phyloP scores from a whole-genome alignment of 1,140 invertebrate genomes.

The Pectinophora gossypiella region DNA sequence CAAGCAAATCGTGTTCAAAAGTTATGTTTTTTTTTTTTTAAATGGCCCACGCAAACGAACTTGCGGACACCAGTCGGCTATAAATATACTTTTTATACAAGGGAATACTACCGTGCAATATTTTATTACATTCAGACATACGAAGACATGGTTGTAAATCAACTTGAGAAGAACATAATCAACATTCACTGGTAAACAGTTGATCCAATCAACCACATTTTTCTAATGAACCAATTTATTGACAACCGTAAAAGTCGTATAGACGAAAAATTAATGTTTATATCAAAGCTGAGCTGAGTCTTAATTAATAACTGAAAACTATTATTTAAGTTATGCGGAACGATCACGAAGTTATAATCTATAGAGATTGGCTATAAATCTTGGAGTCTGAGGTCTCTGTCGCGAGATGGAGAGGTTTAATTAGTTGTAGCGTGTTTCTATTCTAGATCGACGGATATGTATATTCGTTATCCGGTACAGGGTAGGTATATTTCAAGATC shows the following conservation, averaged over 20 bases:
- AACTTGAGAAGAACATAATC: background rate
- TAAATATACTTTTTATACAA: background rate
- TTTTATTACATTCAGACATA: background rate
- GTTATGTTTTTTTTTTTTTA: no score
- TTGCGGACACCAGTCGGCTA: background rate
- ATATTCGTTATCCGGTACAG: constrained; percentile 36
- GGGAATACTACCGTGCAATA: background rate
- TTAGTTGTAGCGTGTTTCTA: constrained; percentile 38
- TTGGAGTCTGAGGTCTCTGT: constrained; percentile 1
- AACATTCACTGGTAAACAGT: background rate
- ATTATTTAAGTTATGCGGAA: constrained; percentile 9
- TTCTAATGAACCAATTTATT: constrained; percentile 55
- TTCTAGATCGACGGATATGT: constrained; percentile 41
- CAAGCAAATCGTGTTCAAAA: no score
- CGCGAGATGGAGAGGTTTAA: constrained; percentile 37
- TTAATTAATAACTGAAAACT: constrained; percentile 26
- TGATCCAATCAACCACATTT: constrained; percentile 43
- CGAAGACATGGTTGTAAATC: background rate
- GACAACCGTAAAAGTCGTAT: constrained; percentile 56
- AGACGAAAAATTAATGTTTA: constrained; percentile 47
- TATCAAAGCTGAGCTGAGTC: constrained; percentile 27
- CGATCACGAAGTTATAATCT: constrained; percentile 11
- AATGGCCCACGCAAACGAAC: no score
- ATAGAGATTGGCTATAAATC: constrained; percentile 23
- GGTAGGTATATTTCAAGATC: constrained; percentile 45